Evolutionary conservation across 1,140 invertebrate species (phyloP).

Genomic region (Pseudomyrmex pallidus): DNA sequence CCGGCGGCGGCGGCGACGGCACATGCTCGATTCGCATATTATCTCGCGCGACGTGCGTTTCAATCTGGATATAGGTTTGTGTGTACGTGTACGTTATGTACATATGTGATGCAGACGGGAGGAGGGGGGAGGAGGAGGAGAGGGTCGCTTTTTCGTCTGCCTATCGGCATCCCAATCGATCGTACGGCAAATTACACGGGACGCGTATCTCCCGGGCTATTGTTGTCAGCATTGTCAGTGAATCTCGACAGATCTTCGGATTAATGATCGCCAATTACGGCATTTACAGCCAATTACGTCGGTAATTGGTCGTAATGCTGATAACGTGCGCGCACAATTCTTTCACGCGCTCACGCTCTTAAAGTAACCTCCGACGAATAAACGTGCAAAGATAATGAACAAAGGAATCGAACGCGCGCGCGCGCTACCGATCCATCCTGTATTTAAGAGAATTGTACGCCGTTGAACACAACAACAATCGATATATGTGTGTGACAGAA

Average conservation of each 20-base stretch:
- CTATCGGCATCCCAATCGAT: slow-evolving; percentile 52
- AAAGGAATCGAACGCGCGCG: neutral
- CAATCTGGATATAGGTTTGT: neutral
- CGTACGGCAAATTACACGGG: slow-evolving; percentile 50
- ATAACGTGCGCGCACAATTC: slow-evolving; percentile 26
- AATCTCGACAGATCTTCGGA: slow-evolving; percentile 58
- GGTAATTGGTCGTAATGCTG: slow-evolving; percentile 46
- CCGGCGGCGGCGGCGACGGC: slow-evolving; percentile 5
- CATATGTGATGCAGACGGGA: no score
- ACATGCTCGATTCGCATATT: slow-evolving; percentile 57
- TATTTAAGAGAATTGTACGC: neutral
- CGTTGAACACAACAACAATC: neutral
- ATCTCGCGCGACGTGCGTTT: slow-evolving; percentile 48
- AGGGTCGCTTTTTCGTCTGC: slow-evolving; percentile 44
- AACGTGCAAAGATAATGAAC: neutral
- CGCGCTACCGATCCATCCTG: neutral
- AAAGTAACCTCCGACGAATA: neutral
- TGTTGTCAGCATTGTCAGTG: slow-evolving; percentile 57
- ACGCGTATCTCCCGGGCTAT: slow-evolving; percentile 43
- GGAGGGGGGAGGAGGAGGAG: neutral
- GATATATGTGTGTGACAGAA: no score
- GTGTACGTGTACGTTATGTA: neutral
- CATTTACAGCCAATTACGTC: slow-evolving; percentile 43
- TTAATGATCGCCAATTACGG: slow-evolving; percentile 56
- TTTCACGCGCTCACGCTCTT: slow-evolving; percentile 17